Conservation (phyloP, 2,113 vertebrate species). For the Emydura subglobosa region DNA sequence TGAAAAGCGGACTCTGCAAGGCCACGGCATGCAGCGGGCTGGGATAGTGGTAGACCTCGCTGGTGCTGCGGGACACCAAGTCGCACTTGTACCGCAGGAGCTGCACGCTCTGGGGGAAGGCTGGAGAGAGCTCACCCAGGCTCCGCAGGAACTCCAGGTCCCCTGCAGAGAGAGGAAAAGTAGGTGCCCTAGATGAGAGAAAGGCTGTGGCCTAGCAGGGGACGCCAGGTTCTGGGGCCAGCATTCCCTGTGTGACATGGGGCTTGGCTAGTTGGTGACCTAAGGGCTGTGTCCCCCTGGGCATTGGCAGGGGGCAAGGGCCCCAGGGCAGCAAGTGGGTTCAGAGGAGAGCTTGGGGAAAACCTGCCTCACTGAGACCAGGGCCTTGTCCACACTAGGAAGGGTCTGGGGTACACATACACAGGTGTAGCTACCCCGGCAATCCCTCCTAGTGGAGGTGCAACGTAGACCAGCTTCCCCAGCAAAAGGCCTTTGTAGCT, state of each 20-base stretch:
- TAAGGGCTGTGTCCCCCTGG: neutral
- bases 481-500: neutral
- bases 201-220: neutral
- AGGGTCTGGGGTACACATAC: neutral
- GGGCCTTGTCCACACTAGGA: neutral
- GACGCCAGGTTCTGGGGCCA: neutral
- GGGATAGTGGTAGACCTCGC: constrained; percentile 86
- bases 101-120: neutral
- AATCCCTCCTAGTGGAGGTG: neutral
- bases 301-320: neutral
- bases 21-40: constrained; percentile 87
- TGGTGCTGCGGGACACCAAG: constrained; percentile 83
- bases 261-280: neutral
- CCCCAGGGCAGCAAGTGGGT: neutral
- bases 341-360: neutral
- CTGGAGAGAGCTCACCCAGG: constrained; percentile 75
- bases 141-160: constrained; percentile 76
- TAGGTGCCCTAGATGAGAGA: neutral
- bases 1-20: constrained; percentile 87
- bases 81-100: constrained; percentile 76
- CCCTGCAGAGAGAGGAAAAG: constrained; percentile 35
- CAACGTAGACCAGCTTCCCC: neutral
- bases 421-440: neutral
- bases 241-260: neutral
- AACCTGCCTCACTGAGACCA: neutral